These are phyloP conservation scores for Carlito syrichta DNA, from an alignment of 2,113 vertebrate genomes.

Conservation along the genomic window DNA sequence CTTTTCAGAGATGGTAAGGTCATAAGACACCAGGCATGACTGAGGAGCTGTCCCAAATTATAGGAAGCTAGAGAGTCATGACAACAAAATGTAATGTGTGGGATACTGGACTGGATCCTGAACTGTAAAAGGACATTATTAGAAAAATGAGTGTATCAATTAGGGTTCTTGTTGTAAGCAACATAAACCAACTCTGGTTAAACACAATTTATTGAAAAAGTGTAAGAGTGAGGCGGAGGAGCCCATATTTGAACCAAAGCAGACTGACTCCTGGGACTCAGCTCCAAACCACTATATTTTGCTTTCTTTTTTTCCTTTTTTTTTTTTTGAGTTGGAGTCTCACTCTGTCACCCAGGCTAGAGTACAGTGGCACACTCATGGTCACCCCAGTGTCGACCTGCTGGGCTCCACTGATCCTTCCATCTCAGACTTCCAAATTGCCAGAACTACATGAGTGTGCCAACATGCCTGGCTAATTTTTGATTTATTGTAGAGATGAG, in stretches of 20 bases:
- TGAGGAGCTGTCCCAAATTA: background rate
- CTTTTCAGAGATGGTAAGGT: background rate
- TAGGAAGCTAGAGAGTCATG: background rate
- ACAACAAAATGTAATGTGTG: background rate
- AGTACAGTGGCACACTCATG: no score
- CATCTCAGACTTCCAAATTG: no score
- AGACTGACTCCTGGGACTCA: background rate
- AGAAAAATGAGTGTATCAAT: background rate
- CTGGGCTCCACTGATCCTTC: no score
- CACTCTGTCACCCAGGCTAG: no score
- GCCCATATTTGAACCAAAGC: background rate
- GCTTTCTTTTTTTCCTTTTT: no score
- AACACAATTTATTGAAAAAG: background rate
- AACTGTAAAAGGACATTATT: background rate
- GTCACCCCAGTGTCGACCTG: no score
- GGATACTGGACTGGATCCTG: background rate
- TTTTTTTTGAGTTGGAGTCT: no score
- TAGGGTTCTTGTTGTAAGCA: background rate
- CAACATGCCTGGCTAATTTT: no score
- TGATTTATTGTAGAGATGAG: no score
- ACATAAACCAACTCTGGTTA: background rate
- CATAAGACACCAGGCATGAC: background rate
- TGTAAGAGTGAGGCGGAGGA: background rate
- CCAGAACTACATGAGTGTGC: no score
- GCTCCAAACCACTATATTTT: background rate